These are phyloP conservation scores for Laupala kohalensis DNA, from an alignment of 1,140 invertebrate species.

Conservation along the genomic window DNA sequence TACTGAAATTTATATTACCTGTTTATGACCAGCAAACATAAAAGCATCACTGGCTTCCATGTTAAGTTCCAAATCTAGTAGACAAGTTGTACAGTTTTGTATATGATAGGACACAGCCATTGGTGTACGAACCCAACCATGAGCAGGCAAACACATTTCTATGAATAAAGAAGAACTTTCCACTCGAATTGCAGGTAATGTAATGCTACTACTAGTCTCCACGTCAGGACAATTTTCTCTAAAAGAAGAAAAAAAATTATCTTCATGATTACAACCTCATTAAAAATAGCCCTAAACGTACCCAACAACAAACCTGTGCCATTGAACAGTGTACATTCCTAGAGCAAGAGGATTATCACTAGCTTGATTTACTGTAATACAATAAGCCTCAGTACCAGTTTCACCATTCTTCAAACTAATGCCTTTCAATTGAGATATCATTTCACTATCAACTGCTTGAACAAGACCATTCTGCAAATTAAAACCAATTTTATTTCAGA, in stretches of 20 bases:
- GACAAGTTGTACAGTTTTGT: conserved; percentile 52
- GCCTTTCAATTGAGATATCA: conserved; percentile 11
- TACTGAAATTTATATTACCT: conserved; percentile 35
- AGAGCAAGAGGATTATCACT: conserved; percentile 42
- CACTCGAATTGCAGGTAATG: conserved; percentile 41
- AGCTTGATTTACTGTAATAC: conserved; percentile 30
- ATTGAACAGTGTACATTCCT: conserved; percentile 59
- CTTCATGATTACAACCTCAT: background rate
- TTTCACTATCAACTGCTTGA: conserved; percentile 7
- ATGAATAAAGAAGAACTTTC: conserved; percentile 57
- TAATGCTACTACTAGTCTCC: conserved; percentile 34
- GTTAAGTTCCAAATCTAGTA: conserved; percentile 56
- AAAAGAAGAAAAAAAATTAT: background rate
- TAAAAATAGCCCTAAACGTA: background rate
- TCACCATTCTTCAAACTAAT: conserved; percentile 16
- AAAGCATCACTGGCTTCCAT: conserved; percentile 76
- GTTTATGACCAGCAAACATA: conserved; percentile 83
- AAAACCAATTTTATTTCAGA: too few relatives aligned
- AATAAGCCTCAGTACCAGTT: conserved; percentile 34
- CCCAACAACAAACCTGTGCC: conserved; percentile 45
- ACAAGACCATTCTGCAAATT: conserved; percentile 14
- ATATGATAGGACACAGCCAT: conserved; percentile 55
- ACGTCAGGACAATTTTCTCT: conserved; percentile 13
- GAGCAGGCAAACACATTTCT: conserved; percentile 55
- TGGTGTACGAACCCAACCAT: conserved; percentile 56